These are phyloP conservation scores for Microctenopoma steveboyesi DNA, from an alignment of 2,797 vertebrate species.

Conservation along the genomic window DNA sequence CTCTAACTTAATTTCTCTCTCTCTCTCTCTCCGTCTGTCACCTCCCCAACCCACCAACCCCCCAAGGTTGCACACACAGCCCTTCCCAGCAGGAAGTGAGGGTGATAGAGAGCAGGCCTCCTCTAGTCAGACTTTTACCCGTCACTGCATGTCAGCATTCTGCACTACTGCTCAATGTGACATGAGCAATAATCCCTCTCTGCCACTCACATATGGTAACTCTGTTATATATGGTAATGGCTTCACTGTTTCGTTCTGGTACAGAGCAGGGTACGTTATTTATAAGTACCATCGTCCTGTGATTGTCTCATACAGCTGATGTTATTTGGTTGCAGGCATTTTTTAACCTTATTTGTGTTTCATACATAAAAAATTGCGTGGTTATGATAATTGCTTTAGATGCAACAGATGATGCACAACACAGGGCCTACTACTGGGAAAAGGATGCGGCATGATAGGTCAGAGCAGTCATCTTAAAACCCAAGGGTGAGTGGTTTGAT, in stretches of 20 bases:
- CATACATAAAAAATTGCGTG: background rate
- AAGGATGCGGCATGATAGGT: background rate
- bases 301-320: constrained; percentile 22
- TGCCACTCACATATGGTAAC: constrained; percentile 53
- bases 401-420: background rate
- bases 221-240: constrained; percentile 52
- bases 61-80: constrained; percentile 53
- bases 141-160: constrained; percentile 63
- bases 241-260: constrained; percentile 17
- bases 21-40: constrained; percentile 50
- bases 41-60: constrained; percentile 13
- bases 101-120: constrained; percentile 71
- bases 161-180: constrained; percentile 63
- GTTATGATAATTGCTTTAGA: background rate
- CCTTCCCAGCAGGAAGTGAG: constrained; percentile 72
- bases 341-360: constrained; percentile 14
- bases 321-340: constrained; percentile 26
- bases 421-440: background rate
- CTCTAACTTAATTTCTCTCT: constrained; percentile 56
- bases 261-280: constrained; percentile 6
- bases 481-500: no score
- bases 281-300: background rate
- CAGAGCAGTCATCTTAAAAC: no score
- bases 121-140: constrained; percentile 62
- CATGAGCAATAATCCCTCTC: constrained; percentile 48